phyloP scores from a whole-genome alignment of 2,888 invertebrate genomes.

The Tanaodytes sp. region DNA sequence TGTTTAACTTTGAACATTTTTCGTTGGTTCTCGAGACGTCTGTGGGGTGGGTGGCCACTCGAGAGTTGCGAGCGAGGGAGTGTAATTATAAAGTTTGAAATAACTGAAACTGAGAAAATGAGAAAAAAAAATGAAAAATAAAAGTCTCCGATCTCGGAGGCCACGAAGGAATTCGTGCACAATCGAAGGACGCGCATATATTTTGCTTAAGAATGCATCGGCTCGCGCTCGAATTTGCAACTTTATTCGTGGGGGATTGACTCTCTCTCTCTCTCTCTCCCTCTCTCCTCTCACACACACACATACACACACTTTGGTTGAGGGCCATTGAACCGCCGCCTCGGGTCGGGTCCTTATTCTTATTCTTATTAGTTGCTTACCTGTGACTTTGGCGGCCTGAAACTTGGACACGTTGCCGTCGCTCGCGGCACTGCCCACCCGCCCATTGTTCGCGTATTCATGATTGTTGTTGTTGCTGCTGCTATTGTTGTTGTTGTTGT shows the following conservation, averaged over 20 bases:
- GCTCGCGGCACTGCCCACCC: conserved; percentile 66
- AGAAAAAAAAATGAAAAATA: no score
- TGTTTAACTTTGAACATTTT: no score
- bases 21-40: no score
- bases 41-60: no score
- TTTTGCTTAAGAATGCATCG: conserved; percentile 48
- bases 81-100: no score
- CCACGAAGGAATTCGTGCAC: conserved; percentile 34
- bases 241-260: conserved; percentile 44
- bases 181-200: conserved; percentile 39
- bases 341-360: conserved; percentile 25
- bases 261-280: conserved; percentile 34
- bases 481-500: conserved; percentile 58
- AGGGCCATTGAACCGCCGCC: conserved; percentile 49
- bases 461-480: conserved; percentile 59
- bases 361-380: no score
- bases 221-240: conserved; percentile 41
- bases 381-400: conserved; percentile 62
- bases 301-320: no score
- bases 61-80: no score
- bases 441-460: conserved; percentile 61
- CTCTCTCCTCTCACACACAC: no score
- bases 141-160: no score
- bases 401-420: conserved; percentile 67
- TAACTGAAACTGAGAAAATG: no score